Evolutionary conservation across 1,140 invertebrate species (phyloP), one percentile per base, ranked within the genome.

Genomic region (Drosophila pseudoananassae): DNA sequence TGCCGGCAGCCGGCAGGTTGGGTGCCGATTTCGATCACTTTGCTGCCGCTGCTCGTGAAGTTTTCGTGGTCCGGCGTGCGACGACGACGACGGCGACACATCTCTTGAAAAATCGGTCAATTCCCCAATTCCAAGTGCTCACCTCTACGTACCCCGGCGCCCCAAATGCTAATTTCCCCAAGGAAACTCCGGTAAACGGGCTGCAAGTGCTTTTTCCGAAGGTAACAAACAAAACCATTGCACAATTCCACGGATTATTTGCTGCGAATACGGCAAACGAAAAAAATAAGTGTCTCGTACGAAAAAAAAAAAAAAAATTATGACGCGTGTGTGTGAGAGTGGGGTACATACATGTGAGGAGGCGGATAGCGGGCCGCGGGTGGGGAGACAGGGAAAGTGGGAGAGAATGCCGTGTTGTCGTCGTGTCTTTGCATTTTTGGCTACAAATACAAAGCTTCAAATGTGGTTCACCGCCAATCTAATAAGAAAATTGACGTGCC

Each of bases 341-440:
- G 45, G 45, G 51, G 50, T 54, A 20, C 20, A 20, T 20, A 3
- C 3, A 57, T 50, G 54, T 31, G 56, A 29, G 47, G 46, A 54
- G 66, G 23, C 58, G 63, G 38, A 43, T 15, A 27, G 36, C 27
- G 58, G 10, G 14, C 3, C n/a, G 57, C n/a, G 33, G 23, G 47
- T 23, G 20, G 36, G 50, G 5, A 43, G 20, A 12, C n/a, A 43
- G 20, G 58, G 51, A 66, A 51, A 25, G 65, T 57, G 64, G 56
- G 74, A 40, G 54, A 66, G 58, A 51, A 46, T 58, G 57, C 55
- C 46, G 80, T 64, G 68, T 84, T 83, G 77, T 65, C 77, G 81
- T 85, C 82, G 81, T 87, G 73, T 85, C 81, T 84, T 84, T 85
- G 77, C 82, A 77, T 77, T 85, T 84, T 78, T 84, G 66, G 77